Base-by-base conservation (phyloP, 1,140 invertebrate genomes). In the Camponotus floridanus region DNA sequence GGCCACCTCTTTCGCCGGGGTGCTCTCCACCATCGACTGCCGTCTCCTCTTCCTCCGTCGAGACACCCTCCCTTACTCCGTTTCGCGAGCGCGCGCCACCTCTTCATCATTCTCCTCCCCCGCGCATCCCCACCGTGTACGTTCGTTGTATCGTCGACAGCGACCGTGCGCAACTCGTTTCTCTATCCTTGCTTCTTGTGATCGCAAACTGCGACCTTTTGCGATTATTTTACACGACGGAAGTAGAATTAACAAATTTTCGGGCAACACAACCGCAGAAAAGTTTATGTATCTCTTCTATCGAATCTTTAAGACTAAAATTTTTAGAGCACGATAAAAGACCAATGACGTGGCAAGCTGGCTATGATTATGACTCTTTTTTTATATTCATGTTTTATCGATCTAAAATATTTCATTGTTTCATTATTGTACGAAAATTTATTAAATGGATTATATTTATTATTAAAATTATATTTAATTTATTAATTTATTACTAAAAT, bases 31-130 rank as follows among this genome's bases (percentile, higher is more conserved):
- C 86, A 76, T 39, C 45, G 62, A 33, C 62, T 21, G 76, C 71
- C 86, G 64, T 67, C 76, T 76, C 90, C 62, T 64, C 73, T 87
- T 70, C 73, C 71, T 86, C 70, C 88, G 65, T 84, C 88, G 86
- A 88, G 81, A 90, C 85, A 89, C 88, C 88, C 85, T 86, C 76
- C 81, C 71, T 73, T 83, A 31, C 55, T 73, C 67, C 39, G 68
- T 73, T 73, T 83, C 39, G 15, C 48, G 79, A 74, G 68, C 85
- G 90, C 88, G 79, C 81, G 51, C 90, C 80, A 85, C 86, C 87
- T 61, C 87, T 92, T 91, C 90, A 88, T 91, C 86, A 91, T 91
- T 88, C 68, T 85, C 86, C 87, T 9, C 36, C 48, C 39, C 11
- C 45, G 8, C 1, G 7, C 26, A 18, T 3, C 42, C 13, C 18